A percentile compares a stretch with the other conserved stretches of the same genome.
Evolutionary conservation across 1,140 invertebrate genomes (phyloP).

Genomic region (Drosophila azteca): DNA sequence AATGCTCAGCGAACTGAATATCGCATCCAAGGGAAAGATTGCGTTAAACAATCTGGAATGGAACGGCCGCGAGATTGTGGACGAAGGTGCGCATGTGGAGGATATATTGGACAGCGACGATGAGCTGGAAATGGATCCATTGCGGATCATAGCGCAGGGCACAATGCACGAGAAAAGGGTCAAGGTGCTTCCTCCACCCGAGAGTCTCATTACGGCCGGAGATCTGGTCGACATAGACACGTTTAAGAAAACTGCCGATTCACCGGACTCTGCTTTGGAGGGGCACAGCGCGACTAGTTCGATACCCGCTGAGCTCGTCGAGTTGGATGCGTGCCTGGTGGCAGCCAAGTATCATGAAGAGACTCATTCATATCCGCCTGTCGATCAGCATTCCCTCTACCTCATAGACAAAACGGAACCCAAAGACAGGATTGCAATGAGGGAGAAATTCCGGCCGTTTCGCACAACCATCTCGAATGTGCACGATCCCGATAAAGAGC

Average conservation of each 20-base stretch:
- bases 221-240: constrained; percentile 86
- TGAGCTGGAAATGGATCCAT: constrained; percentile 87
- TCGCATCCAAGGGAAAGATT: constrained; percentile 85
- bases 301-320: constrained; percentile 55
- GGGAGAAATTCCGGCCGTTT: constrained; percentile 86
- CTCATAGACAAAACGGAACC: constrained; percentile 86
- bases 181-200: constrained; percentile 84
- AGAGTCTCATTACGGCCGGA: constrained; percentile 86
- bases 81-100: constrained; percentile 58
- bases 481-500: constrained; percentile 87
- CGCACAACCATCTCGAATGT: constrained; percentile 87
- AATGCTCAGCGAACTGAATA: constrained; percentile 86
- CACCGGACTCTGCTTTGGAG: constrained; percentile 44
- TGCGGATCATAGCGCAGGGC: constrained; percentile 87
- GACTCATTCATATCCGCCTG: neutral
- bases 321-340: constrained; percentile 55
- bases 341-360: constrained; percentile 7
- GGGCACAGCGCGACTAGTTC: constrained; percentile 43
- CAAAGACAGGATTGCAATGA: constrained; percentile 78
- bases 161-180: constrained; percentile 86
- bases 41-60: constrained; percentile 88
- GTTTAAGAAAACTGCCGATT: constrained; percentile 64
- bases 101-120: constrained; percentile 87
- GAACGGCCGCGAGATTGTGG: constrained; percentile 84
- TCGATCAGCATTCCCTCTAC: constrained; percentile 86